phyloP scores from a whole-genome alignment of 2,797 vertebrate species.

The Gouania willdenowi region DNA sequence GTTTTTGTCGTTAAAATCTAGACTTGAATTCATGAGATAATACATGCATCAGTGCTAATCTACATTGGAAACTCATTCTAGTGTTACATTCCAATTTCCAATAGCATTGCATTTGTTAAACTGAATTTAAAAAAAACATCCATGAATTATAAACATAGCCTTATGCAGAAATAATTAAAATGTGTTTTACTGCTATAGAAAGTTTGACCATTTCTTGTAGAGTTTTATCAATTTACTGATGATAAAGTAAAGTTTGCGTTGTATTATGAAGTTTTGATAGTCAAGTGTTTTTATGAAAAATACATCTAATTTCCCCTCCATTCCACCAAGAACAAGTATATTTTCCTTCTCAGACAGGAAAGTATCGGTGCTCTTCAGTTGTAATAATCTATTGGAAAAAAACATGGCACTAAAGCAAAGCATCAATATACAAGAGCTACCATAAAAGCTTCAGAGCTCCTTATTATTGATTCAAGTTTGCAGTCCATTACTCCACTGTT shows the following conservation, averaged over 20 bases:
- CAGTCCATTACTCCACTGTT: neutral
- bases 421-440: neutral
- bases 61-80: conserved; percentile 52
- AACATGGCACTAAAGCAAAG: neutral
- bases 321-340: too few relatives aligned
- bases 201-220: too few relatives aligned
- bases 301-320: too few relatives aligned
- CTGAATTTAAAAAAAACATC: conserved; percentile 1
- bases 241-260: too few relatives aligned
- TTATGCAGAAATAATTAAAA: too few relatives aligned
- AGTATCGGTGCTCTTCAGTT: too few relatives aligned
- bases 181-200: too few relatives aligned
- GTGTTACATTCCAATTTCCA: conserved; percentile 31
- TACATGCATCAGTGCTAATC: conserved; percentile 27
- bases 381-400: too few relatives aligned
- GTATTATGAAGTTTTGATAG: too few relatives aligned
- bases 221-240: too few relatives aligned
- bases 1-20: conserved; percentile 41
- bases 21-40: conserved; percentile 50
- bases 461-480: neutral
- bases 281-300: too few relatives aligned
- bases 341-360: too few relatives aligned
- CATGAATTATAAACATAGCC: conserved; percentile 28
- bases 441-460: neutral
- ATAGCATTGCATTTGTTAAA: conserved; percentile 12